These are phyloP conservation scores for Lanius collurio DNA, from an alignment of 2,113 vertebrate genomes.

Conservation along the genomic window DNA sequence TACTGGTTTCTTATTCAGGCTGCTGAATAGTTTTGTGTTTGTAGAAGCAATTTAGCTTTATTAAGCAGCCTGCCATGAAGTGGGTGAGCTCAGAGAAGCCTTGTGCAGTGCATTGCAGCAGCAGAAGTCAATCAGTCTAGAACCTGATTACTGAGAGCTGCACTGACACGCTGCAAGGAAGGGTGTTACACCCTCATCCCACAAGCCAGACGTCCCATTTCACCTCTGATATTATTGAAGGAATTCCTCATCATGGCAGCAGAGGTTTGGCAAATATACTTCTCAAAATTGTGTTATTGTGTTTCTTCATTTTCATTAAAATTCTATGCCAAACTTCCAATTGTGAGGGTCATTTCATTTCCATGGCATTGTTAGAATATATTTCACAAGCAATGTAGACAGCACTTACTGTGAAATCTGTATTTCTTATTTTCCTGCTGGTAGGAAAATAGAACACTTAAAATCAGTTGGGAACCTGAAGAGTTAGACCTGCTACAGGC, in stretches of 20 bases:
- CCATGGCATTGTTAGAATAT: neutral
- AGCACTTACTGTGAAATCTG: neutral
- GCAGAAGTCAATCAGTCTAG: neutral
- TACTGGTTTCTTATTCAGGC: neutral
- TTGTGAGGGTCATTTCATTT: neutral
- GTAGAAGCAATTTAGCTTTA: constrained; percentile 58
- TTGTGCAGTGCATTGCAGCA: neutral
- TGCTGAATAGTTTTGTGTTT: constrained; percentile 27
- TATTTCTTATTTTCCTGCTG: constrained; percentile 22
- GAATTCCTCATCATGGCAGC: neutral
- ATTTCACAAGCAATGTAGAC: neutral
- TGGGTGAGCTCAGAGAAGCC: neutral
- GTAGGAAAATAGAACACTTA: neutral
- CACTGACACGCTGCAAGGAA: neutral
- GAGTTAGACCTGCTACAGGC: constrained; percentile 4
- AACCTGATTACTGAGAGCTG: neutral
- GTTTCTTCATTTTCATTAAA: neutral
- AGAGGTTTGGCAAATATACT: neutral
- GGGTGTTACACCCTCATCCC: neutral
- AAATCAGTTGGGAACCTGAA: neutral
- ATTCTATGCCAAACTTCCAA: neutral
- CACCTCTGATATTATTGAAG: neutral
- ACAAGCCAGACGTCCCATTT: neutral
- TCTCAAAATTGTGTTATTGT: neutral
- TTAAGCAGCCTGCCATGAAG: constrained; percentile 40